Percentiles rank a stretch among this genome's conserved stretches.
phyloP scores from a whole-genome alignment of 2,888 invertebrate species.

The Poecilobothrus nobilitatus region DNA sequence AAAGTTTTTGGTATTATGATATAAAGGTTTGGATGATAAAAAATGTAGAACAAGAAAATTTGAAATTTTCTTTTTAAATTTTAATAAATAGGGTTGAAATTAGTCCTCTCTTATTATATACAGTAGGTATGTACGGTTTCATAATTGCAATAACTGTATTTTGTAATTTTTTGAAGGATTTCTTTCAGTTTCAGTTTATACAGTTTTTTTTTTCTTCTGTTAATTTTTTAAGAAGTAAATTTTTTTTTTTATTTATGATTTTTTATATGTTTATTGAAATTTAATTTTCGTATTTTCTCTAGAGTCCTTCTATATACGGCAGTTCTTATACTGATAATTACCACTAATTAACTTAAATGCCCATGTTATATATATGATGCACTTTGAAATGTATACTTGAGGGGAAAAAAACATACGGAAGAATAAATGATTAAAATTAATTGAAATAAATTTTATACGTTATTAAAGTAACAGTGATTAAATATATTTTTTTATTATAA shows the following conservation, averaged over 20 bases:
- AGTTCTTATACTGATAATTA: conserved; percentile 1
- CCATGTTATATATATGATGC: neutral
- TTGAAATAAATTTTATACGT: no score
- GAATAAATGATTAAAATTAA: neutral
- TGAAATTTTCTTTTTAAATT: neutral
- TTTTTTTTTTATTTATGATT: neutral
- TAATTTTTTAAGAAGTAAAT: neutral
- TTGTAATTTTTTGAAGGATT: conserved; percentile 7
- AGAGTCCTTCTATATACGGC: neutral
- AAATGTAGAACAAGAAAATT: conserved; percentile 17
- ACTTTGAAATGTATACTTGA: neutral
- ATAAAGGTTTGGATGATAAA: conserved; percentile 13
- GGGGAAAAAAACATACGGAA: neutral
- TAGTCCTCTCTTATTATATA: no score
- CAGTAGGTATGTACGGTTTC: no score
- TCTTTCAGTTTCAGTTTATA: neutral
- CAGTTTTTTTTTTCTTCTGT: neutral
- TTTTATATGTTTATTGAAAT: neutral
- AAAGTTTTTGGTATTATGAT: conserved; percentile 13
- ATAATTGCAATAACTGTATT: no score
- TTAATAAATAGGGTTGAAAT: no score
- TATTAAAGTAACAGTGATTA: no score
- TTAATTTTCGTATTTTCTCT: neutral
- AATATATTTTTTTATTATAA: no score
- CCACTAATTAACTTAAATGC: conserved; percentile 4